A percentile compares a stretch with the other conserved stretches of the same genome.
These are phyloP conservation scores for Euwallacea fornicatus DNA, from an alignment of 1,140 invertebrate genomes.

Conservation along the genomic window DNA sequence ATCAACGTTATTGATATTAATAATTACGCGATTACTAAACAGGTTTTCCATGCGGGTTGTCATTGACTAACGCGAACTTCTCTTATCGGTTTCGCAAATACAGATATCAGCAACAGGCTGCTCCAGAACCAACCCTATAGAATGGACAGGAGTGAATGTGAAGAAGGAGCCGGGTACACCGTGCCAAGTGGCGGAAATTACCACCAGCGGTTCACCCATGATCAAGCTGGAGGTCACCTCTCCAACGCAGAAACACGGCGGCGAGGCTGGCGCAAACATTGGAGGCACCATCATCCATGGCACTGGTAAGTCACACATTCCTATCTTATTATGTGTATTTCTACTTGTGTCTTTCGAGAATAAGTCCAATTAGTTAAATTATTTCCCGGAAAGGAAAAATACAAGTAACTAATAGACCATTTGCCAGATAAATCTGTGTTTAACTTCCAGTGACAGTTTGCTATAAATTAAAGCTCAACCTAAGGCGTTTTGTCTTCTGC, in stretches of 20 bases:
- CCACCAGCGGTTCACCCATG: constrained; percentile 60
- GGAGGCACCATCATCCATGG: constrained; percentile 37
- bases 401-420: no score
- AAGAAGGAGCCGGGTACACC: constrained; percentile 63
- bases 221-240: constrained; percentile 58
- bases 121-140: constrained; percentile 61
- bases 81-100: not conserved
- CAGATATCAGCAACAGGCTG: constrained; percentile 47
- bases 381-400: no score
- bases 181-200: constrained; percentile 68
- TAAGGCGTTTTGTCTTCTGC: not conserved
- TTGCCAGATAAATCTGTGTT: no score
- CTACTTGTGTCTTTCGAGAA: not conserved
- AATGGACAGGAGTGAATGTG: constrained; percentile 58
- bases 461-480: no score
- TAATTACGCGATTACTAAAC: not conserved
- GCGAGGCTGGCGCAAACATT: constrained; percentile 30
- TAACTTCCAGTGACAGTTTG: no score
- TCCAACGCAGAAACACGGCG: constrained; percentile 49
- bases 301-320: constrained; percentile 37
- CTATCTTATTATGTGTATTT: not conserved
- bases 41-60: not conserved
- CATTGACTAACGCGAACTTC: not conserved
- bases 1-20: no score
- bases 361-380: not conserved